Percentiles rank a stretch among this genome's conserved stretches.
Evolutionary conservation across 2,113 vertebrate genomes (phyloP).

Genomic region (Amazona guildingii): DNA sequence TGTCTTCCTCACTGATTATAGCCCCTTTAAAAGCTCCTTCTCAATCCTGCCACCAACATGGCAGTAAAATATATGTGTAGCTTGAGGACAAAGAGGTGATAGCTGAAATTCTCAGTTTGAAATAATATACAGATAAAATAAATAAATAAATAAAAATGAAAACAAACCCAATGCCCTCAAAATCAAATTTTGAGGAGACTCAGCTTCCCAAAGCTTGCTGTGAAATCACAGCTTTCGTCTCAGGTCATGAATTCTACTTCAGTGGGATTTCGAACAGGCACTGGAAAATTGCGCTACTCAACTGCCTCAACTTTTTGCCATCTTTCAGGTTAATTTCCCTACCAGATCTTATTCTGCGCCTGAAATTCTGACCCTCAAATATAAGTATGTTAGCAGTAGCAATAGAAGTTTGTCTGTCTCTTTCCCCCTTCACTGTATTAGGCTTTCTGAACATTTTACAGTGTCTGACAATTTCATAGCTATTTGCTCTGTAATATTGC

Average conservation of each 20-base stretch:
- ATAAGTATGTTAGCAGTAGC: neutral
- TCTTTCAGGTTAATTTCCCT: neutral
- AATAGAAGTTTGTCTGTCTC: neutral
- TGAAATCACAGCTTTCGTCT: neutral
- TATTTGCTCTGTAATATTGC: neutral
- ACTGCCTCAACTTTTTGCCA: neutral
- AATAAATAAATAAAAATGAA: neutral
- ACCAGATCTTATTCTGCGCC: neutral
- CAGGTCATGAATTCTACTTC: neutral
- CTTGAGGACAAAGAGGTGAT: neutral
- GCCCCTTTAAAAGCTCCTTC: neutral
- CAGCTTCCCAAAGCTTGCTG: neutral
- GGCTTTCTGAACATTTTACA: neutral
- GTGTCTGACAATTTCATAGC: neutral
- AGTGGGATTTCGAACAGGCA: neutral
- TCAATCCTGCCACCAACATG: neutral
- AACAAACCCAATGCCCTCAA: neutral
- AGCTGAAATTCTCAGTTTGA: neutral
- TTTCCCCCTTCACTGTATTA: neutral
- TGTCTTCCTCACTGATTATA: neutral
- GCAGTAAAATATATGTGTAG: neutral
- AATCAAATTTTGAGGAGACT: fast-evolving
- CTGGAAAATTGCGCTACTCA: neutral
- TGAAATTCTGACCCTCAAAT: neutral
- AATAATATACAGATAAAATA: neutral